A percentile compares a stretch with the other conserved stretches of the same genome.
phyloP scores from a whole-genome alignment of 2,113 vertebrate species.

The Dipodomys stephensi region DNA sequence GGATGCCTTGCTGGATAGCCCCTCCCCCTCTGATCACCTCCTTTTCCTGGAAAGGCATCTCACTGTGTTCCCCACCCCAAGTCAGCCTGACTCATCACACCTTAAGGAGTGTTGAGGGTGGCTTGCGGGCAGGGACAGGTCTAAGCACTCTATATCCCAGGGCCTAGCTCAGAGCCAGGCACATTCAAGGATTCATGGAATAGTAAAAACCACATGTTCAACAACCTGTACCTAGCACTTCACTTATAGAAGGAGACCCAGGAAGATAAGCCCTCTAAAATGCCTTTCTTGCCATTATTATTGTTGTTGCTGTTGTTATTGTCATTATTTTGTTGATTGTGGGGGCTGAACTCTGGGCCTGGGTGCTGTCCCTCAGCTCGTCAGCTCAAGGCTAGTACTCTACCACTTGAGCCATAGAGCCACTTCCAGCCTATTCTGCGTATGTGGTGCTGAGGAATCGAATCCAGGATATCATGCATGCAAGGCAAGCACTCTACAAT shows the following conservation, averaged over 20 bases:
- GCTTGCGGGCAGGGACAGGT: background rate
- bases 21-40: background rate
- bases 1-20: background rate
- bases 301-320: too few relatives aligned
- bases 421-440: too few relatives aligned
- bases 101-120: background rate
- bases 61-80: background rate
- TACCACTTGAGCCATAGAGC: too few relatives aligned
- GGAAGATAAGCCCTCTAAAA: constrained; percentile 16
- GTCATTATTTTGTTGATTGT: background rate
- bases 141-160: background rate
- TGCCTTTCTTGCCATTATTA: constrained; percentile 2
- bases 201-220: background rate
- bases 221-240: background rate
- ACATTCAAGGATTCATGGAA: background rate
- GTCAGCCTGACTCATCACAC: background rate
- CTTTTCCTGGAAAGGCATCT: background rate
- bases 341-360: too few relatives aligned
- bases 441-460: too few relatives aligned
- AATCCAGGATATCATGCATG: too few relatives aligned
- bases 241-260: background rate
- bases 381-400: too few relatives aligned
- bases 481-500: too few relatives aligned
- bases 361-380: too few relatives aligned
- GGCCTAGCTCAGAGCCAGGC: background rate